Base-by-base conservation (phyloP, 2,797 vertebrate genomes). In the Schizothorax lantsangensis region DNA sequence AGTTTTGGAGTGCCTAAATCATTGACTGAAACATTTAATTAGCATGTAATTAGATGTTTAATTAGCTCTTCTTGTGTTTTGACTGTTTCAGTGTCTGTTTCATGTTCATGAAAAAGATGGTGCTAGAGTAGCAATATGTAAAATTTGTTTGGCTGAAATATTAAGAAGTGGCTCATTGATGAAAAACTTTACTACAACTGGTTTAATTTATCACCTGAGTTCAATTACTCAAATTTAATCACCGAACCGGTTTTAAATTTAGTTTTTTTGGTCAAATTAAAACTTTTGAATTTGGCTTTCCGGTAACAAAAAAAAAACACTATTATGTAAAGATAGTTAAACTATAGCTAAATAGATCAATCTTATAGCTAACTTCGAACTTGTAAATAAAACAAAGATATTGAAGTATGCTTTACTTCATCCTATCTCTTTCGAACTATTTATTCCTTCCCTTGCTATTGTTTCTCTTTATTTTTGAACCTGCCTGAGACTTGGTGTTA, bases 101-200 rank as follows among this genome's bases (percentile, higher is more conserved):
- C 30, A 3, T 7, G 6, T 33, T 33, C n/a, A 33, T 15, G 26
- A 33, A 66, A 26, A 72, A 47, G n/a, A 73, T 8, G 40, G n/a
- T 15, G 21, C 23, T n/a, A 17, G 14, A 74, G n/a, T 9, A 74
- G 43, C 14, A 47, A 26, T 26, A 47, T 45, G 40, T 47, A 9
- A 30, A 47, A 30, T 9, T 74, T 47, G 14, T 47, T 74, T 30
- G n/a, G n/a, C 43, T 74, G n/a, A 74, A 74, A 74, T 74, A 74
- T 74, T 17, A 26, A 74, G 12, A 47, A 14, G 12, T 45, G 3
- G 6, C 43, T 47, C 26, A 15, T 33, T 30, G n/a, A 17, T 26
- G 1, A 74, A 26, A n/a, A 26, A 71, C 2, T 11, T 11, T 71
- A 12, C 14, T 33, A 33, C 6, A 17, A 33, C 14, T 66, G 14